Evolutionary conservation across 1,140 invertebrate genomes (phyloP), one percentile per base, ranked within the genome.

Genomic region (Nymphalis io): DNA sequence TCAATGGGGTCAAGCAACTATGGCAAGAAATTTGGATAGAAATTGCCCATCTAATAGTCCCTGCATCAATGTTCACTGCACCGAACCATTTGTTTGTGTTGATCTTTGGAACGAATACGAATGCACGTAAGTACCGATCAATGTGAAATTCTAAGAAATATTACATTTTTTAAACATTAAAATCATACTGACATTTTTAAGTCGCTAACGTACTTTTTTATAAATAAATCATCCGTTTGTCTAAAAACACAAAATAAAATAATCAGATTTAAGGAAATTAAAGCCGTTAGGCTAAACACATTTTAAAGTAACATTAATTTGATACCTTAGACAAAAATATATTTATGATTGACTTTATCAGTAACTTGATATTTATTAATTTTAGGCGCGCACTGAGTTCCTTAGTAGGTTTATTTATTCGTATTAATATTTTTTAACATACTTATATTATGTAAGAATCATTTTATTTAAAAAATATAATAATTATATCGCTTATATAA

Each of bases 21-120:
- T 98, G 95, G 96, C 95, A 4, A 93, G 96, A 59, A 98, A 99
- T 88, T 91, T 99, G 15, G 96, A 97, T 78, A 95, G 95, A 58
- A 96, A 97, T 79, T 99, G 98, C 88, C 95, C 96, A 4, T 98
- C 97, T 0, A 98, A 98, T 79, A 97, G 98, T 81, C 97, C 98
- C 20, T 99, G 98, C 86, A 95, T 96, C 55, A 97, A 97, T 86
- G 96, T 98, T 42, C 96, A 96, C 73, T 99, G 98, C 85, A 95
- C 96, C 0, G 95, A 96, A 78, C 97, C 97, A n/a, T 98, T 98
- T 87, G 96, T 98, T 75, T 99, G 98, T 91, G 96, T 98, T 38
- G 98, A 99, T 91, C 94, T 99, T 0, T 99, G 98, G 98, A 98
- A 97, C 90, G 96, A 97, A 91, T 97, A 98, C 80, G 98, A 99